A percentile compares a stretch with the other conserved stretches of the same genome.
phyloP scores from a whole-genome alignment of 2,113 vertebrate species.

The Seriola quinqueradiata region DNA sequence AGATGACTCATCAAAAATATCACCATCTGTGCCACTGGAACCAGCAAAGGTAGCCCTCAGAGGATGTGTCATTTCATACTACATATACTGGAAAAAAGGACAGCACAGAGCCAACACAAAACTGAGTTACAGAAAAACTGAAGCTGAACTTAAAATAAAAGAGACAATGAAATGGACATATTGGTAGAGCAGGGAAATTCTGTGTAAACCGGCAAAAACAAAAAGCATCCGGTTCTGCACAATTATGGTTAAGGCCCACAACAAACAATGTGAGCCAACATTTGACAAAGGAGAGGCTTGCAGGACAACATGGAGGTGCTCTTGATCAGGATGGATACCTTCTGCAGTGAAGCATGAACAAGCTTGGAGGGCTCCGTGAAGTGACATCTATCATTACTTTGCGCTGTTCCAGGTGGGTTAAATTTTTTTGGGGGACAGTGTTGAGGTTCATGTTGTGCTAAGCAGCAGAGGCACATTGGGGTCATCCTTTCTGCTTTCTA shows the following conservation, averaged over 20 bases:
- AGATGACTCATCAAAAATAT: background rate
- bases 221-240: background rate
- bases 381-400: background rate
- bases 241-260: background rate
- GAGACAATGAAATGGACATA: background rate
- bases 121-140: background rate
- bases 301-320: background rate
- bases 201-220: background rate
- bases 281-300: background rate
- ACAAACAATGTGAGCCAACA: background rate
- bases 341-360: background rate
- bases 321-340: background rate
- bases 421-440: background rate
- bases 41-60: background rate
- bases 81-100: background rate
- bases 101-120: background rate
- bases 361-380: background rate
- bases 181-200: background rate
- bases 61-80: slow-evolving; percentile 8
- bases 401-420: background rate
- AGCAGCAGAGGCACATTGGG: background rate
- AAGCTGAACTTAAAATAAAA: background rate
- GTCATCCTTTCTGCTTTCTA: background rate
- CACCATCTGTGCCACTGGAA: slow-evolving; percentile 4
- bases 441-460: background rate